Evolutionary conservation across 2,797 vertebrate genomes (phyloP), one percentile per base, ranked within the genome.

Genomic region (Thripadectes ignobilis): DNA sequence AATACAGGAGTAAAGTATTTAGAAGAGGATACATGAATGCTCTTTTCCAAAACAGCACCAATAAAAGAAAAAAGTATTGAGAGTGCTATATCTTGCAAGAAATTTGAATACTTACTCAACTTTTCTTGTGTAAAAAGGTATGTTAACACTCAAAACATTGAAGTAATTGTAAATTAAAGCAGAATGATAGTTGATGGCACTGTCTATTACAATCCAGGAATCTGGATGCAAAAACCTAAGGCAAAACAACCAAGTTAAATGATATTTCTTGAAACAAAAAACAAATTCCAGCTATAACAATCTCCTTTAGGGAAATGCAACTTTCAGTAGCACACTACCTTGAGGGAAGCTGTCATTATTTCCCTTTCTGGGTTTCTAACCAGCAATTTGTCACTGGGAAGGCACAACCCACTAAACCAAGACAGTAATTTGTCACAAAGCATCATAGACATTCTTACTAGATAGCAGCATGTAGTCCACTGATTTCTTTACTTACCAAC

Each of bases 401-500:
- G 61, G 43, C 41, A 92, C 62, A 93, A 77, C 49, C 59, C 88
- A 66, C 68, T 88, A 83, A 78, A 34, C n/a, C 48, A 86, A 92
- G 74, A 66, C 77, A 89, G 77, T 81, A 89, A 95, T 94, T 96
- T 96, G 12, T 85, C 72, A 73, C 38, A 88, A 92, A 90, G 71
- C 26, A 85, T 65, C 77, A 78, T 16, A 93, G 61, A 73, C 39
- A 36, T 83, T 81, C 62, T 78, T 73, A 65, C n/a, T 57, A 62
- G 39, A 49, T 59, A 62, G 30, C 48, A 91, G 57, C 36, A 46
- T 1, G 1, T 29, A 46, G 19, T 30, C 36, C 43, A 54, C 9
- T 63, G 68, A 85, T 87, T 88, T 89, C 38, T 79, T 81, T 88
- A 85, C 38, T 92, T 81, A 75, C 14, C 18, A 23, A 51, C 92